phyloP scores from a whole-genome alignment of 2,113 vertebrate species.

The Marcusenius ussheri region DNA sequence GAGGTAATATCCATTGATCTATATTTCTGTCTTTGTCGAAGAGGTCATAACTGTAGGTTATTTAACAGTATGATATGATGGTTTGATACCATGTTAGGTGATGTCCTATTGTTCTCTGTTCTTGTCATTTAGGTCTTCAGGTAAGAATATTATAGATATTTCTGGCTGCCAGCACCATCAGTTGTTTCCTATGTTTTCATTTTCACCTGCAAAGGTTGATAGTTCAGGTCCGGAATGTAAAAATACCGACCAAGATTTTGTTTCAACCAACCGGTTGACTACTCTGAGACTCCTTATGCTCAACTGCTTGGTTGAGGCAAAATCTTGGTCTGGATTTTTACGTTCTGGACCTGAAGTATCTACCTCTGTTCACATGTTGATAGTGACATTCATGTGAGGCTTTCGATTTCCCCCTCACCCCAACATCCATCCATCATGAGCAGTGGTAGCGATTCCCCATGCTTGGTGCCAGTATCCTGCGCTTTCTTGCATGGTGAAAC shows the following conservation, averaged over 20 bases:
- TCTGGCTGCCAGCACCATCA: not conserved
- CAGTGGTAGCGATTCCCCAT: not conserved
- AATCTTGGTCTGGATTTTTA: not conserved
- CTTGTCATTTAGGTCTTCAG: conserved; percentile 59
- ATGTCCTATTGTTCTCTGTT: conserved; percentile 18
- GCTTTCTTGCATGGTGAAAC: not conserved
- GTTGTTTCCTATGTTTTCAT: not conserved
- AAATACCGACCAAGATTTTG: not conserved
- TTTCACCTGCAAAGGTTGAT: not conserved
- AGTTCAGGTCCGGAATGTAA: not conserved
- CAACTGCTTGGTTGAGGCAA: not conserved
- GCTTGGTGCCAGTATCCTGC: not conserved
- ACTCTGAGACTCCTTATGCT: not conserved
- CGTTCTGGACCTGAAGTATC: not conserved
- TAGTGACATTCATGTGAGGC: not conserved
- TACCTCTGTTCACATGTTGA: not conserved
- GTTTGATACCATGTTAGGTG: not conserved
- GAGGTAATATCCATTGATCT: not conserved
- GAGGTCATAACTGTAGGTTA: not conserved
- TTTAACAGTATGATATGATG: not conserved
- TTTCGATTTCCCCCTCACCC: not conserved
- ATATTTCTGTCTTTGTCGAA: not conserved
- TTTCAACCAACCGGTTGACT: not conserved
- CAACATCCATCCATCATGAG: not conserved
- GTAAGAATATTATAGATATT: conserved; percentile 46